phyloP scores from a whole-genome alignment of 2,797 vertebrate genomes.

The Protonibea diacanthus region DNA sequence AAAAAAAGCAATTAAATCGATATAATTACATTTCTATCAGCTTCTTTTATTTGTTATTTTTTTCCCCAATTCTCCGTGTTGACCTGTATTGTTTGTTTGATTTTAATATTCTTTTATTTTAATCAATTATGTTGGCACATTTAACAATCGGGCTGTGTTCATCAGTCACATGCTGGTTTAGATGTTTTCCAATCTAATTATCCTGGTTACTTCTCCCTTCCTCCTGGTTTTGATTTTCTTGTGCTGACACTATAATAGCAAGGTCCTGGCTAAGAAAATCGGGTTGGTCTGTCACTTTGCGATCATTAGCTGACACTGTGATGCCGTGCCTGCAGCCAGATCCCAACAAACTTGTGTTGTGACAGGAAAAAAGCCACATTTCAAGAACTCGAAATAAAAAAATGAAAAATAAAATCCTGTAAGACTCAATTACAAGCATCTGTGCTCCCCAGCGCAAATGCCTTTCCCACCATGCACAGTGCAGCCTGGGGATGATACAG shows the following conservation, averaged over 20 bases:
- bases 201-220: background rate
- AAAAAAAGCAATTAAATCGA: background rate
- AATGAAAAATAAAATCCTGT: background rate
- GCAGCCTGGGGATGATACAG: too few species aligned
- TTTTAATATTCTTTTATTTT: background rate
- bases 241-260: constrained; percentile 9
- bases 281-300: constrained; percentile 3
- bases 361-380: background rate
- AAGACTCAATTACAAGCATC: background rate
- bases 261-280: constrained; percentile 7
- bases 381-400: constrained; percentile 1
- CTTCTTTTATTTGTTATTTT: constrained; percentile 13
- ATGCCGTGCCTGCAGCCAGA: background rate
- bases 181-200: background rate
- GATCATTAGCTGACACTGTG: constrained; percentile 20
- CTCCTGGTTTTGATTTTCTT: background rate
- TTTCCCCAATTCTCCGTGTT: background rate
- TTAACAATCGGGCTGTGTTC: constrained; percentile 14
- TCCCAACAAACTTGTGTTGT: background rate
- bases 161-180: constrained; percentile 13
- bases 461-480: too few species aligned
- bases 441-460: background rate
- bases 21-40: background rate
- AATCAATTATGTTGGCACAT: background rate
- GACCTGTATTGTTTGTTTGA: background rate